phyloP scores from a whole-genome alignment of 2,888 invertebrate species.

The Sericinus montela region DNA sequence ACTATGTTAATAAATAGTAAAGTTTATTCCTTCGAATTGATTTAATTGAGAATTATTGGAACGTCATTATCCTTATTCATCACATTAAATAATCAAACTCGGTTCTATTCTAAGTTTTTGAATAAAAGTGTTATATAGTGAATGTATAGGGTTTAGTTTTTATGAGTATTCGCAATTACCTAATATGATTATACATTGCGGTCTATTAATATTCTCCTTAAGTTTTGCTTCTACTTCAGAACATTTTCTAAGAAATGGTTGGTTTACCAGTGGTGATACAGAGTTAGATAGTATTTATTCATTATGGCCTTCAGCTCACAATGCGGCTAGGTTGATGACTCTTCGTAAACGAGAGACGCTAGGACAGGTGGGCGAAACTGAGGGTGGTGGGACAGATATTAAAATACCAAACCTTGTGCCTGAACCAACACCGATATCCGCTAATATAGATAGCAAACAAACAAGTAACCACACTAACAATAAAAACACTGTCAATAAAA shows the following conservation, averaged over 20 bases:
- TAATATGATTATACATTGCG: conserved; percentile 44
- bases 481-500: conserved; percentile 9
- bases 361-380: conserved; percentile 15
- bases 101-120: too few species aligned
- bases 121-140: too few species aligned
- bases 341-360: conserved; percentile 36
- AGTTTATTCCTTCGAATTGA: too few species aligned
- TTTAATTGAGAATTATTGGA: too few species aligned
- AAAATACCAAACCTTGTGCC: conserved; percentile 4
- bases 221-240: conserved; percentile 42
- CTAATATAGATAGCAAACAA: conserved; percentile 7
- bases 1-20: too few species aligned
- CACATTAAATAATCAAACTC: too few species aligned
- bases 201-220: conserved; percentile 43
- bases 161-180: too few species aligned
- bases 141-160: too few species aligned
- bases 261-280: conserved; percentile 24
- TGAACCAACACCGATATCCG: neutral
- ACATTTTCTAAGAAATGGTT: conserved; percentile 29
- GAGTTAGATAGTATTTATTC: conserved; percentile 42
- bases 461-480: neutral
- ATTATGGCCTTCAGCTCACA: conserved; percentile 54
- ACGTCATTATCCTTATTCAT: too few species aligned
- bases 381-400: conserved; percentile 19
- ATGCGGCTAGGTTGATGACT: conserved; percentile 40